Conservation (phyloP, 1,140 invertebrate species). For the Drosophila ogumai region DNA sequence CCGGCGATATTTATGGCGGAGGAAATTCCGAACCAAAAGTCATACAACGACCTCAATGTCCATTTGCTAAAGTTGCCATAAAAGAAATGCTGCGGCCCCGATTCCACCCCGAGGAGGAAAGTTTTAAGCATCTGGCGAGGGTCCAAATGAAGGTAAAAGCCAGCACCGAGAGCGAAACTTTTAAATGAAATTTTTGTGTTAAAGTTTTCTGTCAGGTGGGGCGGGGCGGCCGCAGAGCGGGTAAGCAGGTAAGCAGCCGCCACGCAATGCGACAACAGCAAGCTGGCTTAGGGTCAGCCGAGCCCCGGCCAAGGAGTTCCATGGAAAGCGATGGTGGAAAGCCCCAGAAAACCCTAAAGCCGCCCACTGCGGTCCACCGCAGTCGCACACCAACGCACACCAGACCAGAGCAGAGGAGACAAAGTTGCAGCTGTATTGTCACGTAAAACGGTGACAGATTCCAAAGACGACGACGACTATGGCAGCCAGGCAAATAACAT, state of each 20-base stretch:
- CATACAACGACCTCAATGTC: constrained; percentile 76
- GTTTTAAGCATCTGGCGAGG: constrained; percentile 70
- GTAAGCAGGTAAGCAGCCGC: constrained; percentile 24
- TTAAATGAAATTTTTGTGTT: constrained; percentile 83
- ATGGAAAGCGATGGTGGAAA: constrained; percentile 6
- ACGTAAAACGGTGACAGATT: constrained; percentile 81
- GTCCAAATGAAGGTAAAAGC: constrained; percentile 50
- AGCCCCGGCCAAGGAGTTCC: constrained; percentile 20
- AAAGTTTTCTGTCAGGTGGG: constrained; percentile 79
- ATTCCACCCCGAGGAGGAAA: constrained; percentile 10
- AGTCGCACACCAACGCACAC: constrained; percentile 1
- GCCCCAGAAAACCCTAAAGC: constrained; percentile 10
- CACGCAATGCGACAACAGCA: constrained; percentile 42
- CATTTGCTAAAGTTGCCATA: constrained; percentile 76
- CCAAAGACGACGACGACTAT: constrained; percentile 50
- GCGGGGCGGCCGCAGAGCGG: constrained; percentile 15
- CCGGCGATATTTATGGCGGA: constrained; percentile 66
- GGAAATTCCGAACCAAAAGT: constrained; percentile 55
- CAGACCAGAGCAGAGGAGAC: constrained; percentile 35
- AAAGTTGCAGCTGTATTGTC: constrained; percentile 72
- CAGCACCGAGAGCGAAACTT: constrained; percentile 69
- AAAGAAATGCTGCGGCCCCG: constrained; percentile 48
- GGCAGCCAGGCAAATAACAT: constrained; percentile 72
- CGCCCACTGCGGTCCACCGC: constrained; percentile 21
- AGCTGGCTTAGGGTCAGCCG: constrained; percentile 71